A percentile compares a stretch with the other conserved stretches of the same genome.
Evolutionary conservation across 2,113 vertebrate species (phyloP).

Genomic region (Pan troglodytes): DNA sequence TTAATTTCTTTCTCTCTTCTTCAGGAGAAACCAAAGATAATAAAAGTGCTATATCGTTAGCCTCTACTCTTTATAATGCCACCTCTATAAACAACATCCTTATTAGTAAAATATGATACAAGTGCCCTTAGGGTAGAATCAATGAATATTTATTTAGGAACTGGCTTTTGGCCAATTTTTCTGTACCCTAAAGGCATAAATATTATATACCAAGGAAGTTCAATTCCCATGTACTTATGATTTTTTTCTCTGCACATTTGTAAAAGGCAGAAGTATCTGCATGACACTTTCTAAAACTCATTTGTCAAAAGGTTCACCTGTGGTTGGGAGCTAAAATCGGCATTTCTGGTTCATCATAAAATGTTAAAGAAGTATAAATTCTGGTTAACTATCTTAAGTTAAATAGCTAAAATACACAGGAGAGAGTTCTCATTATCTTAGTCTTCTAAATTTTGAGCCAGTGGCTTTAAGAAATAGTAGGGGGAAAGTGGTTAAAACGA

Average conservation of each 20-base stretch:
- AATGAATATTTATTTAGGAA: slow-evolving; percentile 77
- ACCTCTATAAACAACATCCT: slow-evolving; percentile 38
- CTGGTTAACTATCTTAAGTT: neutral
- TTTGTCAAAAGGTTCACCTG: slow-evolving; percentile 57
- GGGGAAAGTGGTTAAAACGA: neutral
- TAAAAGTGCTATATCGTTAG: slow-evolving; percentile 36
- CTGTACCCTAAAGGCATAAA: slow-evolving; percentile 58
- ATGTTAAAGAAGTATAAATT: slow-evolving; percentile 27
- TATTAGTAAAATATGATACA: slow-evolving; percentile 67
- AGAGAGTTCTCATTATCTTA: neutral
- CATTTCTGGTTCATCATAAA: slow-evolving; percentile 15
- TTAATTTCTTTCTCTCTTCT: slow-evolving; percentile 6
- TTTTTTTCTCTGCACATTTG: slow-evolving; percentile 24
- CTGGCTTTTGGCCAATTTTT: slow-evolving; percentile 57
- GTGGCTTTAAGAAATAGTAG: neutral
- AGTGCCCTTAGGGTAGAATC: slow-evolving; percentile 53
- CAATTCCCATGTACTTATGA: slow-evolving; percentile 29
- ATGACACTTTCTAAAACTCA: slow-evolving; percentile 34
- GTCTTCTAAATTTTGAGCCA: neutral
- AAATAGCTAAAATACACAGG: slow-evolving; percentile 23
- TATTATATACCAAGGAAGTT: slow-evolving; percentile 68
- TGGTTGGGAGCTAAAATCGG: neutral
- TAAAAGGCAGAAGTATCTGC: neutral
- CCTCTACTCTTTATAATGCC: slow-evolving; percentile 28
- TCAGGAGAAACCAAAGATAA: neutral